phyloP scores from a whole-genome alignment of 2,797 vertebrate species.

The Apogon hyalosoma region DNA sequence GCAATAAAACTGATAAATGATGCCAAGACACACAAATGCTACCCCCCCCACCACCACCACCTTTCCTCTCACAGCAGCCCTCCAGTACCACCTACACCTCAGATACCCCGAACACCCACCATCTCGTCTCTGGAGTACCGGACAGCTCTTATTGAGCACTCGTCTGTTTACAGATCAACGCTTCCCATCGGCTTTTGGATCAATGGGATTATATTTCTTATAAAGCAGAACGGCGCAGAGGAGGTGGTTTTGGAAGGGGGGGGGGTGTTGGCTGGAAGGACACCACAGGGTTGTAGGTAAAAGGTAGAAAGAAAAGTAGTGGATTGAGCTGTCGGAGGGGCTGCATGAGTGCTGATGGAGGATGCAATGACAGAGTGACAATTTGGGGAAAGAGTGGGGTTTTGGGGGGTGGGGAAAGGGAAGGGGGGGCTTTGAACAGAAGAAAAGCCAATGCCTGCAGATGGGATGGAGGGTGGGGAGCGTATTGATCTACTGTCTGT shows the following conservation, averaged over 20 bases:
- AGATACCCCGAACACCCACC: slow-evolving; percentile 39
- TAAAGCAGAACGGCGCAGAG: slow-evolving; percentile 63
- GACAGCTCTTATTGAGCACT: slow-evolving; percentile 77
- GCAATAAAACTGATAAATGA: slow-evolving; percentile 85
- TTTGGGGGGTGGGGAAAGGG: slow-evolving; percentile 10
- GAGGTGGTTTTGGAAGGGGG: slow-evolving; percentile 18
- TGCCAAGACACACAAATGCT: slow-evolving; percentile 67
- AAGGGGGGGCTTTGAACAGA: slow-evolving; percentile 37
- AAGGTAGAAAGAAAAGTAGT: slow-evolving; percentile 40
- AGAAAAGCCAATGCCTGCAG: slow-evolving; percentile 66
- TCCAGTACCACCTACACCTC: slow-evolving; percentile 44
- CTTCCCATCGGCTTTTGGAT: slow-evolving; percentile 81
- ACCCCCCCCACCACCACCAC: slow-evolving; percentile 19
- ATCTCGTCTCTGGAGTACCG: slow-evolving; percentile 60
- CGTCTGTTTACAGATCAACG: slow-evolving; percentile 81
- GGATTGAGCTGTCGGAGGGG: slow-evolving; percentile 35
- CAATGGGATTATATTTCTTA: slow-evolving; percentile 84
- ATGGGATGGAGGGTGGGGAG: slow-evolving; percentile 62
- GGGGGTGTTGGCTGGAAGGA: slow-evolving; percentile 30
- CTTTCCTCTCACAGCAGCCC: slow-evolving; percentile 31
- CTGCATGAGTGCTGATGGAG: slow-evolving; percentile 33
- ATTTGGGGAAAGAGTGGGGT: slow-evolving; percentile 45
- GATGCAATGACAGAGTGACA: slow-evolving; percentile 52
- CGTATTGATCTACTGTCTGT: slow-evolving; percentile 76
- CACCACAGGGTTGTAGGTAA: slow-evolving; percentile 31